A percentile compares a stretch with the other conserved stretches of the same genome.
Evolutionary conservation across 2,113 vertebrate genomes (phyloP).

Genomic region (Poeciliopsis prolifica): DNA sequence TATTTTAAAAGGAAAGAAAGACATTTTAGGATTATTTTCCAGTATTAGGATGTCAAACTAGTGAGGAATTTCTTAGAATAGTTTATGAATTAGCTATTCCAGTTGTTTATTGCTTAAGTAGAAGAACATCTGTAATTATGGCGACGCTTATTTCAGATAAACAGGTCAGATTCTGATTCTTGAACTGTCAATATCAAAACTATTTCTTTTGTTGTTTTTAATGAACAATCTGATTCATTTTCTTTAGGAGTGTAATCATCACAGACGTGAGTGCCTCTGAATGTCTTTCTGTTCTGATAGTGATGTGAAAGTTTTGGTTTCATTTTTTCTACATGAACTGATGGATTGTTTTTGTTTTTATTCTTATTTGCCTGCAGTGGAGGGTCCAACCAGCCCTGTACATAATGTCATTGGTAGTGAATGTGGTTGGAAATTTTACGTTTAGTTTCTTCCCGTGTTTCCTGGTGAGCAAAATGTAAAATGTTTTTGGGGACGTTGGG

Average conservation of each 20-base stretch:
- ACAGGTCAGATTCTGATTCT: slow-evolving; percentile 36
- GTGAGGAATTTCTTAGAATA: not conserved
- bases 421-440: slow-evolving; percentile 62
- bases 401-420: slow-evolving; percentile 66
- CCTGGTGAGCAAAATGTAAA: slow-evolving; percentile 33
- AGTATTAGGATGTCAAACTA: slow-evolving; percentile 11
- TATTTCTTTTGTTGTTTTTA: not conserved
- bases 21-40: not conserved
- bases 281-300: slow-evolving; percentile 19
- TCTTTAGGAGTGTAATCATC: slow-evolving; percentile 17
- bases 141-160: slow-evolving; percentile 23
- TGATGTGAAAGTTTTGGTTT: slow-evolving; percentile 47
- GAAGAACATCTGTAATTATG: not conserved
- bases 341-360: slow-evolving; percentile 34
- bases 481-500: slow-evolving; percentile 22
- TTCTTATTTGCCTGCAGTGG: slow-evolving; percentile 45
- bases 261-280: slow-evolving; percentile 47
- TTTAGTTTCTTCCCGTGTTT: slow-evolving; percentile 58
- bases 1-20: not conserved
- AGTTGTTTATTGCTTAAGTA: not conserved
- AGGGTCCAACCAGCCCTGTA: slow-evolving; percentile 67
- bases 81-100: not conserved
- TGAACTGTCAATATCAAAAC: slow-evolving; percentile 2
- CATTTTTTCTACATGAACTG: slow-evolving; percentile 31
- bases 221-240: slow-evolving; percentile 10